These are phyloP conservation scores for Tapera naevia DNA, from an alignment of 2,797 vertebrate species.

Conservation along the genomic window DNA sequence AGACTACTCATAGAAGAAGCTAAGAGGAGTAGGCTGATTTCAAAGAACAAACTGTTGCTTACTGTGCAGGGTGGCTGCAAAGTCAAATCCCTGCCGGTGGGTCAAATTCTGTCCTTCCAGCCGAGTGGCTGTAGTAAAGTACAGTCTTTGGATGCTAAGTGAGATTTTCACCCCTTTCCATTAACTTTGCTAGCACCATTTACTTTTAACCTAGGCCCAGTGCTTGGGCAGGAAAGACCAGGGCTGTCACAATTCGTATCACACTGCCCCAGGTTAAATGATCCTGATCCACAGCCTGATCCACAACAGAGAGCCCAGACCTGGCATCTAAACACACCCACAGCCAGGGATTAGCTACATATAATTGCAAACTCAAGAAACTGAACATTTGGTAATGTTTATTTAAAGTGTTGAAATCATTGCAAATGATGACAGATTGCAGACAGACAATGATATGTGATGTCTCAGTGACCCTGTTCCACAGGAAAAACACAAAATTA, in stretches of 20 bases:
- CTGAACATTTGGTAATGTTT: constrained; percentile 13
- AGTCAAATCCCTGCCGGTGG: background rate
- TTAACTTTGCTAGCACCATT: background rate
- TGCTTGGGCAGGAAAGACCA: background rate
- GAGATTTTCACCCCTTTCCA: background rate
- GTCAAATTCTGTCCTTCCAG: background rate
- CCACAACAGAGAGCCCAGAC: background rate
- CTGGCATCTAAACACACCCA: background rate
- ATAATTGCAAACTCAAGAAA: background rate
- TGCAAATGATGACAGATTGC: background rate
- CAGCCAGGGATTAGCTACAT: background rate
- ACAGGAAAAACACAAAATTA: background rate
- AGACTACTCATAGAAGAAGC: background rate
- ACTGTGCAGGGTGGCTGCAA: background rate
- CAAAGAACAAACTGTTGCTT: background rate
- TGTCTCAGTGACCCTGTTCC: background rate
- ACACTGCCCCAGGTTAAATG: background rate
- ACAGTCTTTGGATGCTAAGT: background rate
- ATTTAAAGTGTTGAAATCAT: background rate
- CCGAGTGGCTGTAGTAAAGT: background rate
- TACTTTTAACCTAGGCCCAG: background rate
- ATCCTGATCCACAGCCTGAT: background rate
- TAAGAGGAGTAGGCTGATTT: background rate
- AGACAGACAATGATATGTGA: background rate
- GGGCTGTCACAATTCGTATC: background rate